Conservation (phyloP, 2,888 invertebrate species). For the Pediacus dermestoides region DNA sequence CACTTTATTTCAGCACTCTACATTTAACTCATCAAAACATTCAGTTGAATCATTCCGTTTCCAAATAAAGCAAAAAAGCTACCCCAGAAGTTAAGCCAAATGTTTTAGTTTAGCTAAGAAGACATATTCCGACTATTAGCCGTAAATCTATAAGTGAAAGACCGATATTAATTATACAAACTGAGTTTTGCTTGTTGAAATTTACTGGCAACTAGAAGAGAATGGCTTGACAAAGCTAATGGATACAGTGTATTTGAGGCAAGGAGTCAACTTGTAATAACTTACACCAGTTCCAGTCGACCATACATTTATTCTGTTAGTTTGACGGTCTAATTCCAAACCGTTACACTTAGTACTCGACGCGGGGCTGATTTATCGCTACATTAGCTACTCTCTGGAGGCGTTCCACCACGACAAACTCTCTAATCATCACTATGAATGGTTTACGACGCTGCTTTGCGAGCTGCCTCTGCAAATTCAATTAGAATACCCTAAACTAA, state of each 20-base stretch:
- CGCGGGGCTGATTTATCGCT: constrained; percentile 23
- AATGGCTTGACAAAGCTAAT: constrained; percentile 10
- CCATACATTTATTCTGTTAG: constrained; percentile 4
- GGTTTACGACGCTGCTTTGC: constrained; percentile 19
- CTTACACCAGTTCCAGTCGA: not conserved
- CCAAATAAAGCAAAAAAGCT: no score
- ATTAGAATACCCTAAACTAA: constrained; percentile 18
- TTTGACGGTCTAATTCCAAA: constrained; percentile 5
- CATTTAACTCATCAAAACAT: no score
- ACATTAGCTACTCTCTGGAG: constrained; percentile 20
- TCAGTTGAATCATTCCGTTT: no score
- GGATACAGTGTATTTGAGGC: constrained; percentile 10
- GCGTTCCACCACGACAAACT: constrained; percentile 26
- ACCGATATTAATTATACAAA: no score
- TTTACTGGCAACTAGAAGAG: no score
- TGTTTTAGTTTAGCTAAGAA: no score
- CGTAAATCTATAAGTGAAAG: no score
- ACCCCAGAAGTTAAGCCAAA: no score
- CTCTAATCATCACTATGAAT: constrained; percentile 27
- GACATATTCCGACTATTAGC: no score
- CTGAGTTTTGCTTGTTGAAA: no score
- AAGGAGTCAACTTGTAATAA: constrained; percentile 13
- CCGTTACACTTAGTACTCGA: constrained; percentile 21
- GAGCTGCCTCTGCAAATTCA: constrained; percentile 19
- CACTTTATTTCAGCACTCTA: no score